Evolutionary conservation across 2,888 invertebrate genomes (phyloP).

Genomic region (Piscicola geometra): DNA sequence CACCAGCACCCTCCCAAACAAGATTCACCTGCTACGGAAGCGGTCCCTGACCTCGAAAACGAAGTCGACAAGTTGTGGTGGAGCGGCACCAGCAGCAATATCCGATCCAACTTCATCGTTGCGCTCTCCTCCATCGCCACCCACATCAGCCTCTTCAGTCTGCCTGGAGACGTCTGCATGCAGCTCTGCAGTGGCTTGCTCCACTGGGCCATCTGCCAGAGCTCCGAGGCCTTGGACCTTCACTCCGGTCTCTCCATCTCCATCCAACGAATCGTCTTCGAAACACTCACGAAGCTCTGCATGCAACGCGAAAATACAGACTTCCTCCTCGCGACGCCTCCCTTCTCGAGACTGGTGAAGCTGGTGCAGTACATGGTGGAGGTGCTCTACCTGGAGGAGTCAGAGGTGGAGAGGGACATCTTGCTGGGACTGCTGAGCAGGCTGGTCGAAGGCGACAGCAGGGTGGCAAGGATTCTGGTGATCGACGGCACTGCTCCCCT

Average conservation of each 20-base stretch:
- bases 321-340: slow-evolving; percentile 91
- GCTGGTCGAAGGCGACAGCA: slow-evolving; percentile 63
- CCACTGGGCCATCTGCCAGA: slow-evolving; percentile 95
- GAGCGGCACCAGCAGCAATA: slow-evolving; percentile 87
- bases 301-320: slow-evolving; percentile 96
- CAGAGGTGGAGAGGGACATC: slow-evolving; percentile 88
- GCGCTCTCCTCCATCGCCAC: slow-evolving; percentile 91
- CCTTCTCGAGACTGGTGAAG: slow-evolving; percentile 85
- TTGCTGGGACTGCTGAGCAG: slow-evolving; percentile 92
- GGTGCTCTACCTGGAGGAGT: slow-evolving; percentile 55
- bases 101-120: slow-evolving; percentile 93
- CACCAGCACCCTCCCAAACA: slow-evolving; percentile 72
- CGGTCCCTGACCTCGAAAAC: slow-evolving; percentile 46
- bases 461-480: slow-evolving; percentile 70
- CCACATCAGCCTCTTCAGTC: slow-evolving; percentile 80
- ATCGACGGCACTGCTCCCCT: slow-evolving; percentile 87
- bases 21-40: neutral
- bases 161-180: slow-evolving; percentile 84
- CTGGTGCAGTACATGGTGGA: slow-evolving; percentile 66
- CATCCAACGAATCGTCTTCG: slow-evolving; percentile 86
- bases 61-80: slow-evolving; percentile 62
- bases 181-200: slow-evolving; percentile 89
- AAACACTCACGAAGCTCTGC: slow-evolving; percentile 93
- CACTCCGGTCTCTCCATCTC: slow-evolving; percentile 75
- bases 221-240: slow-evolving; percentile 90